Base-by-base conservation (phyloP, 2,888 invertebrate genomes). In the Phalangium opilio region DNA sequence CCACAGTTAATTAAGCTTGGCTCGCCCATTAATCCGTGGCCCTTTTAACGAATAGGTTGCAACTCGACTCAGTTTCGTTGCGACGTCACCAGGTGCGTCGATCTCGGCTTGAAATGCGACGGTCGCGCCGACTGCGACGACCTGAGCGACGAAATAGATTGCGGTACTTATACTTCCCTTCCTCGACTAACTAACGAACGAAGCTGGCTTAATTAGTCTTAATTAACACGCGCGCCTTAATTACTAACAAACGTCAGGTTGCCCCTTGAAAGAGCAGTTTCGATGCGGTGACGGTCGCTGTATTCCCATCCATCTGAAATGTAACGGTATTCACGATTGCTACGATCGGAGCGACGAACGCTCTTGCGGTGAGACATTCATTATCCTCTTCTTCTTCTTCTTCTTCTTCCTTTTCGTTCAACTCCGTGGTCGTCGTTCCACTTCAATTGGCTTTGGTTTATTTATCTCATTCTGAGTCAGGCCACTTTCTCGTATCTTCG, bases 31-130 rank as follows among this genome's bases (percentile, higher is more conserved):
- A 27, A 27, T 7, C 8, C 5, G 8, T 27, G 5, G 8, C 27
- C 27, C 8, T 27, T 4, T 8, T 8, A 8, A 4, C 5, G 8
- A 4, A 27, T 27, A 38, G 38, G 38, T 38, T 38, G 38, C 18
- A 38, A 4, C 14, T 38, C 38, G n/a, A 17, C 38, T 38, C 63
- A 73, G 68, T 70, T 71, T 62, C 58, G 60, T 51, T 70, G 76
- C 64, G 68, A 74, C 65, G 73, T 73, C 64, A 75, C 73, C 57
- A 69, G 63, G 62, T 82, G 81, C 64, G 69, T 82, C 62, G 68
- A 71, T 51, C 57, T 50, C 1, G 56, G 57, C 3, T 60, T 78
- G 2, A 62, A 71, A 50, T 79, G 81, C 65, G 70, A 81, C 66
- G 66, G 67, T 1, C 53, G 59, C 7, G 49, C 48, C 15, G 76